Conservation (phyloP, 1,140 invertebrate genomes). For the Philotrypesis tridentata region DNA sequence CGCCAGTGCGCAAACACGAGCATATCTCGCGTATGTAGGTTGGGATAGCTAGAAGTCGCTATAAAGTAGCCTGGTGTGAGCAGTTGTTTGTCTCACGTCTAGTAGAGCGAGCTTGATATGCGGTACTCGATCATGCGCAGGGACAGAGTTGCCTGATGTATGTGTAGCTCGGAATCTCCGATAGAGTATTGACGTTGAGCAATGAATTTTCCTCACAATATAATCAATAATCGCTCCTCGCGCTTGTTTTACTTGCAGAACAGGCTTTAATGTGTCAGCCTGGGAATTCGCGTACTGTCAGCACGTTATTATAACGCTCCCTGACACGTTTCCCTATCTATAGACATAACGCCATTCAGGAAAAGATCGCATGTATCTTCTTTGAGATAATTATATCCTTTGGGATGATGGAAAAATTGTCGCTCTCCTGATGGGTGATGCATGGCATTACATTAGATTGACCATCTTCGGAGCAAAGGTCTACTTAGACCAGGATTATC, state of each 20-base stretch:
- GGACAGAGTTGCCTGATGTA: not conserved
- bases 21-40: not conserved
- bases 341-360: too few species aligned
- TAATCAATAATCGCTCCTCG: not conserved
- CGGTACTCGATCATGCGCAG: not conserved
- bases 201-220: not conserved
- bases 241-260: not conserved
- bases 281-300: not conserved
- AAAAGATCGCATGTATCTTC: too few species aligned
- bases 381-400: too few species aligned
- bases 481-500: too few species aligned
- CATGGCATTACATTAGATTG: too few species aligned
- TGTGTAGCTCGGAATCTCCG: slow-evolving; percentile 1
- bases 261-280: not conserved
- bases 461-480: too few species aligned
- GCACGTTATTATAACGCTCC: not conserved
- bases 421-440: too few species aligned
- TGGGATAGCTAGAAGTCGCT: not conserved
- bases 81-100: not conserved
- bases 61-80: not conserved
- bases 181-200: not conserved
- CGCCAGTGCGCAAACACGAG: too few species aligned
- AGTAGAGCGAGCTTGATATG: not conserved
- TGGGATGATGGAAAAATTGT: too few species aligned
- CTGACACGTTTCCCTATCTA: not conserved